These are phyloP conservation scores for Lepidurus couesii DNA, from an alignment of 1,140 invertebrate species.

Conservation along the genomic window DNA sequence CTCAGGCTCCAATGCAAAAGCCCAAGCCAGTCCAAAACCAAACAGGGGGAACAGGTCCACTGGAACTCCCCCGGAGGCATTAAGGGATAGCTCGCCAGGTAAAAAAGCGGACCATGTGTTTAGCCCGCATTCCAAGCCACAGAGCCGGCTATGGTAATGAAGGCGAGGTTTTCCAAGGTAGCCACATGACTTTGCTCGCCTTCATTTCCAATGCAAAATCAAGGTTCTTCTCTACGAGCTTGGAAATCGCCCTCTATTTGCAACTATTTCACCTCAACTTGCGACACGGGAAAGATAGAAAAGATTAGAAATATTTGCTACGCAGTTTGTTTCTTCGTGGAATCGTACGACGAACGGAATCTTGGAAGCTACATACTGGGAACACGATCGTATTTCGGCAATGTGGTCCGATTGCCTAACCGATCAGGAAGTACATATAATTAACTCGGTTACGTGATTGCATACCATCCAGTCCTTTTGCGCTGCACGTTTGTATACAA, in stretches of 20 bases:
- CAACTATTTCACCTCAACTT: constrained; percentile 18
- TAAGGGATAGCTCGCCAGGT: constrained; percentile 3
- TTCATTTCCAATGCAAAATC: background rate
- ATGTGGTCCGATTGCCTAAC: background rate
- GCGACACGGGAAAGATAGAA: background rate
- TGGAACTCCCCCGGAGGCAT: background rate
- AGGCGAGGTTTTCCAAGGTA: constrained; percentile 17
- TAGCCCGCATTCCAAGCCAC: constrained; percentile 12
- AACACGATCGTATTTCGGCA: background rate
- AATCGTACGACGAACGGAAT: background rate
- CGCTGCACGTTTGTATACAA: background rate
- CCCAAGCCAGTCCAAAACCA: background rate
- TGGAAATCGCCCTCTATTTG: background rate
- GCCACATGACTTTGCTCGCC: constrained; percentile 11
- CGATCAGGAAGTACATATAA: background rate
- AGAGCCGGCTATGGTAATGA: constrained; percentile 14
- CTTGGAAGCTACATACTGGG: background rate
- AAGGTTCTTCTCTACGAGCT: background rate
- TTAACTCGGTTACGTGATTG: background rate
- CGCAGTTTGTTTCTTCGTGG: background rate
- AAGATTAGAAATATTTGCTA: background rate
- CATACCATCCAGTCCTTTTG: background rate
- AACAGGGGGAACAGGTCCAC: background rate
- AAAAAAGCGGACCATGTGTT: background rate
- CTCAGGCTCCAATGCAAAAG: background rate